Percentiles rank a stretch among this genome's conserved stretches.
Evolutionary conservation across 2,113 vertebrate species (phyloP).

Genomic region (Passerina amoena): DNA sequence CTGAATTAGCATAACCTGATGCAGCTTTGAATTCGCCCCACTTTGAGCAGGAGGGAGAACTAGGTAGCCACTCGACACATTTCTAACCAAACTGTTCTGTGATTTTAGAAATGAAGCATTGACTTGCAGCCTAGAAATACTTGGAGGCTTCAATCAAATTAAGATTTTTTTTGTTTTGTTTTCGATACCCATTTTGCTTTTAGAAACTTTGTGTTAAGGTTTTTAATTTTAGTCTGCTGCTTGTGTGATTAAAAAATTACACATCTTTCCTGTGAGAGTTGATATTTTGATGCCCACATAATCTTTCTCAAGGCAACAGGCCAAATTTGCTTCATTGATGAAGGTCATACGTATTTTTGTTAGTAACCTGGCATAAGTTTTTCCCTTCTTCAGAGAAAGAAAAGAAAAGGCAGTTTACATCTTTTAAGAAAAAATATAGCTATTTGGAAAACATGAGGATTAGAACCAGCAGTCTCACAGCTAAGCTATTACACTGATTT

Average conservation of each 20-base stretch:
- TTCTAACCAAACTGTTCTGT: not conserved
- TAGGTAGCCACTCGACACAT: not conserved
- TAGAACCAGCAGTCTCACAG: accelerated
- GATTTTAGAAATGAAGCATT: not conserved
- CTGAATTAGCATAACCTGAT: not conserved
- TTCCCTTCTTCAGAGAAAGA: not conserved
- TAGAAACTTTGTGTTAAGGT: not conserved
- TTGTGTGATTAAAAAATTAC: not conserved
- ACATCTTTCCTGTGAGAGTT: not conserved
- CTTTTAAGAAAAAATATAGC: not conserved
- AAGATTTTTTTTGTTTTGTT: not conserved
- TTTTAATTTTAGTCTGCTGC: not conserved
- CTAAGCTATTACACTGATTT: not conserved
- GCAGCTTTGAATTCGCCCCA: not conserved
- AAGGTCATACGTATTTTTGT: not conserved
- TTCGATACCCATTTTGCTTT: not conserved
- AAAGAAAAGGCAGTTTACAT: not conserved
- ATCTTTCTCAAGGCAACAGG: not conserved
- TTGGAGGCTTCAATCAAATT: not conserved
- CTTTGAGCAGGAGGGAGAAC: not conserved
- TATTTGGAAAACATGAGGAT: not conserved
- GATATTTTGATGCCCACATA: not conserved
- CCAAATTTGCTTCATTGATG: not conserved
- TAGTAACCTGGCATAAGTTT: not conserved
- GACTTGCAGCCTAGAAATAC: not conserved